Base-by-base conservation (phyloP, 2,888 invertebrate species). In the Lithophane semibrunnea region DNA sequence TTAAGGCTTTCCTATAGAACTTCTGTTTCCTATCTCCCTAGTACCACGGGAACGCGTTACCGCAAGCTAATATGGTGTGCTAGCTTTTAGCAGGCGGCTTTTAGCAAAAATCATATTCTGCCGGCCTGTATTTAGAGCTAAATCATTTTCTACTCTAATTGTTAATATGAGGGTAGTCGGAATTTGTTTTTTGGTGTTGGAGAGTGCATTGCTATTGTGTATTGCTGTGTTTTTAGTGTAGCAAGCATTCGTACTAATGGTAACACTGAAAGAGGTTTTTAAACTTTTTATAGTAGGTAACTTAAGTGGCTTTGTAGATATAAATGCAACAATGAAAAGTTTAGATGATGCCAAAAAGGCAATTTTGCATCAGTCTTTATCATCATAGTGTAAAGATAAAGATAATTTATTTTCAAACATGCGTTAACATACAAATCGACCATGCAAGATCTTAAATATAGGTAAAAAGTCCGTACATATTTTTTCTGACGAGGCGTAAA, bases 71-170 rank as follows among this genome's bases (percentile, higher is more conserved):
- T 89, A 87, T 85, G 81, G 73, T 78, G 77, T 21, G 85, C 87
- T 86, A 79, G 90, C 91, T 92, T 92, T 92, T 89, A 92, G 88
- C 86, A 75, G 78, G 13, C 56, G 72, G 92, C 92, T 92, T 92
- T 92, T 92, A 92, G 89, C 90, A 92, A 92, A 92, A 92, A 92
- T 90, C 79, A 83, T 86, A 78, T 83, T 74, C 77, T 77, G 73
- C 79, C 71, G 66, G 80, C 77, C 65, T 83, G 78, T 75, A 83
- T 83, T 86, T 82, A 81, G 77, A 60, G 73, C 80, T 84, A 76
- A 80, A 84, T 87, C 49, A 88, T 84, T 73, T 79, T 79, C 69
- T 69, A 77, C 67, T 73, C 56, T 77, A 79, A 82, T 81, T 74
- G 61, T 73, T 80, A 76, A 81, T 82, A 80, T 77, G 64, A 44